Evolutionary conservation across 2,113 vertebrate genomes (phyloP).

Genomic region (Hydropotes inermis): DNA sequence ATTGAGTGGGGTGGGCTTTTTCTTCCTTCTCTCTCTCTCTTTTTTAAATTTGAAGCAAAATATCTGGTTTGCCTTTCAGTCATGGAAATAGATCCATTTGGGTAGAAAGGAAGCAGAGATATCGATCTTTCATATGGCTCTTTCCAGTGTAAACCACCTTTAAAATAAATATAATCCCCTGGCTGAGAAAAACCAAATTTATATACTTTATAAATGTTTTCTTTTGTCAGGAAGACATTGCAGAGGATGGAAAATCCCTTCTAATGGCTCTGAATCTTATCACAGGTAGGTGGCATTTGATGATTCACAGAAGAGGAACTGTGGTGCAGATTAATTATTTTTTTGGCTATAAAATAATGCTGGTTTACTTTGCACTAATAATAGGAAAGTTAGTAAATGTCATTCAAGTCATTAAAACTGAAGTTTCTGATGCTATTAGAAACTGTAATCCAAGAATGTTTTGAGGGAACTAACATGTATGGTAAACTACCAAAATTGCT

Average conservation of each 20-base stretch:
- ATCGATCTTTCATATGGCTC: not conserved
- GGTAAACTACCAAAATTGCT: not conserved
- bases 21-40: not conserved
- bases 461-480: conserved; percentile 32
- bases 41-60: not conserved
- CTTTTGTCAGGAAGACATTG: conserved; percentile 47
- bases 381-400: conserved; percentile 79
- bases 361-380: conserved; percentile 61
- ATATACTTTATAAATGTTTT: not conserved
- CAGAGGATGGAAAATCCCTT: conserved; percentile 77
- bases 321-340: conserved; percentile 59
- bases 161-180: conserved; percentile 70
- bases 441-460: conserved; percentile 59
- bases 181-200: conserved; percentile 73
- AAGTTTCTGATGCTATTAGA: conserved; percentile 66
- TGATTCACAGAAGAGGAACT: conserved; percentile 80
- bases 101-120: not conserved
- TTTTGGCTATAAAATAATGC: conserved; percentile 52
- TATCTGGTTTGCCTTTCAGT: not conserved
- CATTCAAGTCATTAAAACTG: conserved; percentile 79
- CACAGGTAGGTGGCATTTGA: conserved; percentile 74
- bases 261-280: conserved; percentile 68
- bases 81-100: not conserved
- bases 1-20: not conserved
- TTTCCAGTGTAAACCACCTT: conserved; percentile 7